These are phyloP conservation scores for Gorsachius goisagi DNA, from an alignment of 2,113 vertebrate genomes.

Conservation along the genomic window DNA sequence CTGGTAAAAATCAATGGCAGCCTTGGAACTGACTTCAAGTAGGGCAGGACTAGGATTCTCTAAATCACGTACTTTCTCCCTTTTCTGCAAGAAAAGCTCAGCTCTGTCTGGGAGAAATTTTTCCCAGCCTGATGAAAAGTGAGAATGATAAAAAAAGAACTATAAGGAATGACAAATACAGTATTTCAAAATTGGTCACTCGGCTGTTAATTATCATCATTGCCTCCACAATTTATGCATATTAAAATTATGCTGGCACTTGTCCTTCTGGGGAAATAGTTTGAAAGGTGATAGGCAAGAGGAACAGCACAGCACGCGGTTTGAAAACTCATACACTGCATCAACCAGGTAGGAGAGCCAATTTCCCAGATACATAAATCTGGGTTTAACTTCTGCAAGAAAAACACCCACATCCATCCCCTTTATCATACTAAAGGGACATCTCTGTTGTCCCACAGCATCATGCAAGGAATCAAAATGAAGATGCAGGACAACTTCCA, in stretches of 20 bases:
- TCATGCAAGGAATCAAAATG: not conserved
- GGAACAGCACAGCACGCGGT: not conserved
- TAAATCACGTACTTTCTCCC: not conserved
- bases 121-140: not conserved
- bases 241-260: constrained; percentile 3
- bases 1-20: not conserved
- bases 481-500: not conserved
- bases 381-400: not conserved
- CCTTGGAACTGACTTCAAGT: not conserved
- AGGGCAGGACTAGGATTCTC: not conserved
- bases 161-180: not conserved
- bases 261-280: not conserved
- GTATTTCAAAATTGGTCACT: not conserved
- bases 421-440: not conserved
- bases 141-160: not conserved
- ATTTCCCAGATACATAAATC: not conserved
- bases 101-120: not conserved
- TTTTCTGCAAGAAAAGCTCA: not conserved
- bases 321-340: not conserved
- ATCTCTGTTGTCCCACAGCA: not conserved
- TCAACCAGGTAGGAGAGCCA: not conserved
- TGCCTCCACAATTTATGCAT: constrained; percentile 18
- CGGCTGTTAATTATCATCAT: constrained; percentile 34
- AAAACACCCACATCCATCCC: not conserved
- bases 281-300: not conserved